Evolutionary conservation across 2,797 vertebrate genomes (phyloP).

Genomic region (Enteromius mattozi): DNA sequence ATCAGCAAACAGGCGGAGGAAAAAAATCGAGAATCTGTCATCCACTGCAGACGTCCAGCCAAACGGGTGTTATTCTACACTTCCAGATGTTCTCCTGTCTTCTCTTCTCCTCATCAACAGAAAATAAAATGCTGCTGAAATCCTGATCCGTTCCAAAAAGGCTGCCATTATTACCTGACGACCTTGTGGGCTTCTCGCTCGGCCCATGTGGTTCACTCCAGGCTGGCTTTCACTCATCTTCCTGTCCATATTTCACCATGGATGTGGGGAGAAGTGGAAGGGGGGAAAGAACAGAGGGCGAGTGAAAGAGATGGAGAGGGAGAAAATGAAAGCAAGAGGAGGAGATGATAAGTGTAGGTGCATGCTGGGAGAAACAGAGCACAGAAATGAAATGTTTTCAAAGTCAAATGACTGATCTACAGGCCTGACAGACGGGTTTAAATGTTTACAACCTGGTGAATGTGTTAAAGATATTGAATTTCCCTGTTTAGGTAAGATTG

Average conservation of each 20-base stretch:
- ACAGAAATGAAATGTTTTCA: constrained; percentile 39
- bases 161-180: constrained; percentile 68
- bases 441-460: constrained; percentile 28
- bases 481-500: constrained; percentile 37
- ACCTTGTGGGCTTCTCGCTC: constrained; percentile 56
- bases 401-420: constrained; percentile 25
- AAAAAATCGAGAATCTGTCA: constrained; percentile 68
- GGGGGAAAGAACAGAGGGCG: constrained; percentile 28
- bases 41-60: constrained; percentile 65
- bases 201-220: constrained; percentile 68
- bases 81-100: constrained; percentile 54
- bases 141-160: constrained; percentile 53
- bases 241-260: constrained; percentile 72
- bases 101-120: constrained; percentile 46
- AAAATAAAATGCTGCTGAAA: constrained; percentile 61
- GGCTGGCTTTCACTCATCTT: constrained; percentile 76
- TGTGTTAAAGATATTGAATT: constrained; percentile 39
- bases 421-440: constrained; percentile 24
- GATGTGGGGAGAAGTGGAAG: constrained; percentile 34
- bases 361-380: constrained; percentile 24
- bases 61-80: constrained; percentile 73
- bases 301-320: constrained; percentile 9
- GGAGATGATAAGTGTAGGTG: constrained; percentile 41
- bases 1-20: constrained; percentile 55
- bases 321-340: constrained; percentile 41